These are phyloP conservation scores for Eptesicus fuscus DNA, from an alignment of 2,113 vertebrate species.

Conservation along the genomic window DNA sequence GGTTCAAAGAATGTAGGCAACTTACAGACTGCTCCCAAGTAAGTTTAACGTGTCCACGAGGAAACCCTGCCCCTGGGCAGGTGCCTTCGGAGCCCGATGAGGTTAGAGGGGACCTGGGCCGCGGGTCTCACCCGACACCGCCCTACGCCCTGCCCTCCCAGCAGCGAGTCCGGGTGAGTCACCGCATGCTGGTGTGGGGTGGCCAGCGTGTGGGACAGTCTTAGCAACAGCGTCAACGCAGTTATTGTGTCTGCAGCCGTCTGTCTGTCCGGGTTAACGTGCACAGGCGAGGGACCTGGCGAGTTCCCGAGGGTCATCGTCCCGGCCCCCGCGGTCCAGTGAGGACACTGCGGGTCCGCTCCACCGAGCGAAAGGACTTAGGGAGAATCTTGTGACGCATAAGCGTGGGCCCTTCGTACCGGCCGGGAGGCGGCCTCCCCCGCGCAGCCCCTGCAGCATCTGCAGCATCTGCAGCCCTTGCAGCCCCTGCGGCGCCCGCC, in stretches of 20 bases:
- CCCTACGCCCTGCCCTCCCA: not conserved
- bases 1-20: not conserved
- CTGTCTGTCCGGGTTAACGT: not conserved
- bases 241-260: not conserved
- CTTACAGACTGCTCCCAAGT: no score
- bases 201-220: accelerated
- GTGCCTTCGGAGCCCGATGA: not conserved
- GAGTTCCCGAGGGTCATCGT: not conserved
- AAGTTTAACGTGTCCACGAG: not conserved
- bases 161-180: not conserved
- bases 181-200: not conserved
- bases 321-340: not conserved
- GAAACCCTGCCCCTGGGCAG: not conserved
- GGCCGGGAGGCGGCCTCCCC: accelerated
- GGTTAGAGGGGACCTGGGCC: not conserved
- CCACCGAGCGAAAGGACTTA: no score
- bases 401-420: not conserved
- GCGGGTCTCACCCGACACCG: not conserved
- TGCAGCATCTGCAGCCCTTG: accelerated
- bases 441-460: not conserved
- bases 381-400: no score
- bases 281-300: not conserved
- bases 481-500: accelerated
- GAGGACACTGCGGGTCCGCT: not conserved
- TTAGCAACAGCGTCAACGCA: no score